Evolutionary conservation across 35 echinoderm and acorn worm genomes (phyloP), one percentile per base, ranked within the genome.

Genomic region (Apostichopus japonicus): DNA sequence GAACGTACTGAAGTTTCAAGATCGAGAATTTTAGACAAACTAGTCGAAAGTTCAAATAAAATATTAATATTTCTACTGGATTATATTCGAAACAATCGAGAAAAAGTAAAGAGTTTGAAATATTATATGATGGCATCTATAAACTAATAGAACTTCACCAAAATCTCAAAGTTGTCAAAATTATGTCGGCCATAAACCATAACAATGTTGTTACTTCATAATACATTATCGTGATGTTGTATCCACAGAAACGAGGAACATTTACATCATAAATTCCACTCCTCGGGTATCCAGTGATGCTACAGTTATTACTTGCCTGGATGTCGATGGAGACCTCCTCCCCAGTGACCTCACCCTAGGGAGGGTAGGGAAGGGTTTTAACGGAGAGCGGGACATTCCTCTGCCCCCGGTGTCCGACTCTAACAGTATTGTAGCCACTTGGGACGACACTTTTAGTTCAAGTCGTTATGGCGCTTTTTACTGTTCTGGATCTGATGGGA

Each of bases 391-490:
- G 16, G 65, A 7, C 16, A 62, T 87, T 15, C 86, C 86, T 15
- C 56, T 73, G 11, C 33, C 86, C 6, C 56, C 86, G 10, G 59
- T 73, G 24, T 63, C 86, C 6, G 86, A 89, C 24, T 19, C 81
- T 6, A 57, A 84, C 23, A 72, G 86, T 17, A 53, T 89, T 10
- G 62, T 89, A 51, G 86, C 86, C 13, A 65, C 86, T 5, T 89
- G 86, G 86, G 86, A 73, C 2, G 44, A 15, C 0, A 27, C 6
- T 6, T 89, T 51, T 54, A 6, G 5, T 5, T 27, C 23, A 10
- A 89, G 86, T 73, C 86, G 86, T 15, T 27, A 65, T 25, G 86
- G 86, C 4, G 86, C 86, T 7, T 89, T 89, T 54, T 89, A 89
- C 62, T 89, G 86, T 72, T 89, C 86, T 16, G 86, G 62, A 10